Conservation (phyloP, 2,113 vertebrate species). For the Gallinago media region DNA sequence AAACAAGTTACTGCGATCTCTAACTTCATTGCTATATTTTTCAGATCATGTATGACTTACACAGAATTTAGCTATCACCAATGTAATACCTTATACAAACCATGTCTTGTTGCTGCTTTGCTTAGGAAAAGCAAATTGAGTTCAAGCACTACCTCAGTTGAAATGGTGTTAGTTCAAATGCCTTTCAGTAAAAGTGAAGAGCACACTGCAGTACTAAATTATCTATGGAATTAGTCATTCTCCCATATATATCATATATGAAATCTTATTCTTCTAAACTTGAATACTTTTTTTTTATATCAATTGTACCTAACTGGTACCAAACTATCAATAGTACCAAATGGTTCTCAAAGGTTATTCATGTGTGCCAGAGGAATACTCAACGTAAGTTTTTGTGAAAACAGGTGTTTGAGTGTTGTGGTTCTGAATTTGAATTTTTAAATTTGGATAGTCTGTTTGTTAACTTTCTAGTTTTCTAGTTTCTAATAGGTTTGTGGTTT, state of each 20-base stretch:
- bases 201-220: neutral
- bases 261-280: neutral
- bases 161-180: neutral
- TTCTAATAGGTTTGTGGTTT: neutral
- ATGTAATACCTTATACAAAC: neutral
- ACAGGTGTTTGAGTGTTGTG: neutral
- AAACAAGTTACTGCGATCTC: neutral
- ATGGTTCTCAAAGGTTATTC: neutral
- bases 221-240: neutral
- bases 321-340: neutral
- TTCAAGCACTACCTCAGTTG: neutral
- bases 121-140: neutral
- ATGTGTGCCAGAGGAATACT: neutral
- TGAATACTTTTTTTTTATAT: neutral
- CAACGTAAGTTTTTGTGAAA: neutral
- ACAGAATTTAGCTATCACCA: neutral
- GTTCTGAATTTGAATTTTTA: neutral
- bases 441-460: rapidly evolving
- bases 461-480: neutral
- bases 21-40: neutral
- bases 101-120: neutral
- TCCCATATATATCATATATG: neutral
- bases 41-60: neutral
- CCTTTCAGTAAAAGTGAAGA: neutral
- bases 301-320: neutral